Conservation (phyloP, 1,140 invertebrate genomes). For the Penaeus chinensis region DNA sequence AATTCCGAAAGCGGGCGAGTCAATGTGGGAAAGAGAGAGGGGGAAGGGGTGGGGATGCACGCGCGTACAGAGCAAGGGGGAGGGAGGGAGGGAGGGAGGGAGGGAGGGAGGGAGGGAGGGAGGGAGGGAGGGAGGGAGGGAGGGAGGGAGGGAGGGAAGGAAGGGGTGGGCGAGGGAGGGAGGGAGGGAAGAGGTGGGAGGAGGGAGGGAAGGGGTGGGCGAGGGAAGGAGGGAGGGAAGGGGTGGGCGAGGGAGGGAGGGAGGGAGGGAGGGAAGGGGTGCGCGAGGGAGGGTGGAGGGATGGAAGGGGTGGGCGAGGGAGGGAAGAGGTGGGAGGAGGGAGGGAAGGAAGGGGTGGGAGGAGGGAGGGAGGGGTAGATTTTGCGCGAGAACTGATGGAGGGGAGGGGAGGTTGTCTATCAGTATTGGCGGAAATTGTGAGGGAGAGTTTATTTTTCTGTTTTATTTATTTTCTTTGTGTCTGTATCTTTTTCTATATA, state of each 20-base stretch:
- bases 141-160: no score
- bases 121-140: not conserved
- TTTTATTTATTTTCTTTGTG: not conserved
- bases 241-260: no score
- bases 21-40: not conserved
- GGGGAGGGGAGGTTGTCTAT: not conserved
- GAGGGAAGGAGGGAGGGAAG: not conserved
- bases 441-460: not conserved
- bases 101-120: not conserved
- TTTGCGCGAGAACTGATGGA: no score
- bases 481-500: not conserved
- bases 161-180: not conserved
- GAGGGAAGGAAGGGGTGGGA: no score
- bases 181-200: not conserved
- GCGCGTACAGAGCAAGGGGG: conserved; percentile 1
- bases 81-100: not conserved
- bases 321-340: not conserved
- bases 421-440: not conserved
- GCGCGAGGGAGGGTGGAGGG: no score
- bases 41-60: not conserved
- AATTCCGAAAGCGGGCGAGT: conserved; percentile 6
- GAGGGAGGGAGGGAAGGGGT: not conserved
- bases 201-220: no score
- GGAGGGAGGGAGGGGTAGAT: no score
- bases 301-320: no score